A percentile compares a stretch with the other conserved stretches of the same genome.
These are phyloP conservation scores for Spheniscus mendiculus DNA, from an alignment of 2,113 vertebrate genomes.

Conservation along the genomic window DNA sequence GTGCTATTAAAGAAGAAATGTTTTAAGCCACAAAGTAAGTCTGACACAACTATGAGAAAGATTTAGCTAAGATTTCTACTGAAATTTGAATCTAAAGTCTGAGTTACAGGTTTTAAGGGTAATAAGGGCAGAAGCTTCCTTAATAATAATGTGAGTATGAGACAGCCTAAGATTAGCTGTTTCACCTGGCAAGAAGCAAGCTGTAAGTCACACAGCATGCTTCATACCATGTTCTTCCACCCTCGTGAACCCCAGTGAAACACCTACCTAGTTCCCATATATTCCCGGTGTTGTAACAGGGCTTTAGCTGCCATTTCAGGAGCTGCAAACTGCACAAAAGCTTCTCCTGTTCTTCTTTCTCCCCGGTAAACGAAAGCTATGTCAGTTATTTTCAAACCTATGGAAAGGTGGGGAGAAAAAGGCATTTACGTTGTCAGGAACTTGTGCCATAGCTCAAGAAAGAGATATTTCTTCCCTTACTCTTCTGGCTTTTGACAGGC, in stretches of 20 bases:
- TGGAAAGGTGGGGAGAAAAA: not conserved
- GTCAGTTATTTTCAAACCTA: constrained; percentile 78
- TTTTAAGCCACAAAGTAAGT: not conserved
- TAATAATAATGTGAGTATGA: fast-evolving
- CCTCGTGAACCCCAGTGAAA: not conserved
- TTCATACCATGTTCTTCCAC: fast-evolving
- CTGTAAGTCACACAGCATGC: too few species aligned
- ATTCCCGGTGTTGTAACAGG: constrained; percentile 79
- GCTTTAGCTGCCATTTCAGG: constrained; percentile 84
- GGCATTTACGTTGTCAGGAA: not conserved
- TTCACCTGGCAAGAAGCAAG: not conserved
- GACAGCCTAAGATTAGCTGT: fast-evolving
- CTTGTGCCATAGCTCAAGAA: not conserved
- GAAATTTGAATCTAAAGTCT: not conserved
- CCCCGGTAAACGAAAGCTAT: constrained; percentile 81
- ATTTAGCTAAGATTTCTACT: not conserved
- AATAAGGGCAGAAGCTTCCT: not conserved
- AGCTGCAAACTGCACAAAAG: constrained; percentile 87
- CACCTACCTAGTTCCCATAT: constrained; percentile 87
- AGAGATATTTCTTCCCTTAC: not conserved
- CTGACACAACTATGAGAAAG: not conserved
- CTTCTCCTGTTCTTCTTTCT: constrained; percentile 83
- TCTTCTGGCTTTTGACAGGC: not conserved
- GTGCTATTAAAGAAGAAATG: too few species aligned
- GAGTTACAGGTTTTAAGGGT: too few species aligned